A percentile compares a stretch with the other conserved stretches of the same genome.
Evolutionary conservation across 2,113 vertebrate genomes (phyloP).

Genomic region (Ibidorhyncha struthersii): DNA sequence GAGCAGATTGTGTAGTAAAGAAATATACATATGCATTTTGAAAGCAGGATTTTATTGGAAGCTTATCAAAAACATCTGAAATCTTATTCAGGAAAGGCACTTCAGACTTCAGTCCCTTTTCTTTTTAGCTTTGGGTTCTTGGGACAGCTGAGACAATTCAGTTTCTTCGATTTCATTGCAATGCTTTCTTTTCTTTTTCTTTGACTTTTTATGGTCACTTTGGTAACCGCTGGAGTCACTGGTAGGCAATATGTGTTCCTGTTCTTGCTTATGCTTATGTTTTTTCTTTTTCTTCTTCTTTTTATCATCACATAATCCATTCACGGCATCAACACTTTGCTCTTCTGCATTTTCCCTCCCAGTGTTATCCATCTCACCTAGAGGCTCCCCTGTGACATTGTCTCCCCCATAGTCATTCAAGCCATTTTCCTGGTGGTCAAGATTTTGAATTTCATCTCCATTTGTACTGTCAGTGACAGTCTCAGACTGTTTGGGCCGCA

Average conservation of each 20-base stretch:
- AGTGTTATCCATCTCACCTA: neutral
- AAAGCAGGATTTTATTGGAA: conserved; percentile 41
- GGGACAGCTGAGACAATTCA: neutral
- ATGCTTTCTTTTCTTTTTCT: conserved; percentile 80
- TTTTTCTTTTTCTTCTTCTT: conserved; percentile 71
- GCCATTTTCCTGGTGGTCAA: conserved; percentile 74
- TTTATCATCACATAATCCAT: conserved; percentile 60
- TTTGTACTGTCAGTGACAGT: conserved; percentile 1
- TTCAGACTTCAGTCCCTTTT: conserved; percentile 53
- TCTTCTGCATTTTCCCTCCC: neutral
- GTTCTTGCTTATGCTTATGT: conserved; percentile 49
- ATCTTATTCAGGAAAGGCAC: neutral
- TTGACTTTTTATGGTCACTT: conserved; percentile 80
- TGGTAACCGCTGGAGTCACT: conserved; percentile 86
- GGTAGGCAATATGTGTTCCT: conserved; percentile 54
- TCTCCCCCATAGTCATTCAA: neutral
- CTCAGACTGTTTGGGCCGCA: conserved; percentile 45
- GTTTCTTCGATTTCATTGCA: conserved; percentile 28
- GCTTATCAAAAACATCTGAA: neutral
- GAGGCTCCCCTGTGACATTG: neutral
- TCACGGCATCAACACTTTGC: neutral
- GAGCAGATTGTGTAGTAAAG: neutral
- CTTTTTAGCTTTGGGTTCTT: conserved; percentile 78
- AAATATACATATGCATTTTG: neutral
- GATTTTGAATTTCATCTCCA: conserved; percentile 25